Conservation (phyloP, 1,140 invertebrate genomes). For the Apis laboriosa region DNA sequence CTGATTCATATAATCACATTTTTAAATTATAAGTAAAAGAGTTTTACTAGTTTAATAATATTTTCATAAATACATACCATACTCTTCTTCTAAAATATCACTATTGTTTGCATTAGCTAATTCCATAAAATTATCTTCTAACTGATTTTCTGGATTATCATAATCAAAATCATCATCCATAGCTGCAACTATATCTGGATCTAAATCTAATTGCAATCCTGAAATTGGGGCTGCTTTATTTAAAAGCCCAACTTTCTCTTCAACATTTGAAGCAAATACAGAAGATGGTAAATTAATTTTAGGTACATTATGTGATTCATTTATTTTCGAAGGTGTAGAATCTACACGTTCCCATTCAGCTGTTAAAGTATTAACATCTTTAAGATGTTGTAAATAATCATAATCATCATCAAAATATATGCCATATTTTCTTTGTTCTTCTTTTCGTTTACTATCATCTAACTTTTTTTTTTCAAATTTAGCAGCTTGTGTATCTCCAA, state of each 20-base stretch:
- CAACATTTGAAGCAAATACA: slow-evolving; percentile 93
- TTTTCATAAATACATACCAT: slow-evolving; percentile 63
- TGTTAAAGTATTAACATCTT: slow-evolving; percentile 83
- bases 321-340: slow-evolving; percentile 60
- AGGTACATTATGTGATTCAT: slow-evolving; percentile 64
- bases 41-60: not conserved
- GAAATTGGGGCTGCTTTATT: slow-evolving; percentile 91
- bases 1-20: slow-evolving; percentile 22
- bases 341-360: slow-evolving; percentile 74
- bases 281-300: slow-evolving; percentile 91
- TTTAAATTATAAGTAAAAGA: not conserved
- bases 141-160: slow-evolving; percentile 89
- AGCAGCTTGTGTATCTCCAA: slow-evolving; percentile 69
- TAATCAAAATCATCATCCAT: slow-evolving; percentile 96
- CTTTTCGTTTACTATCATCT: slow-evolving; percentile 83
- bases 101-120: slow-evolving; percentile 84
- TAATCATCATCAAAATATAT: slow-evolving; percentile 98
- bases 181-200: slow-evolving; percentile 96
- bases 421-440: slow-evolving; percentile 95
- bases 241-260: slow-evolving; percentile 93
- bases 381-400: slow-evolving; percentile 96
- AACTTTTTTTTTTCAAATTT: slow-evolving; percentile 61
- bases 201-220: slow-evolving; percentile 90
- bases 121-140: slow-evolving; percentile 96
- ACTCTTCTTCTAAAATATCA: slow-evolving; percentile 75